Evolutionary conservation across 2,113 vertebrate genomes (phyloP).

Genomic region (Uria aalge): DNA sequence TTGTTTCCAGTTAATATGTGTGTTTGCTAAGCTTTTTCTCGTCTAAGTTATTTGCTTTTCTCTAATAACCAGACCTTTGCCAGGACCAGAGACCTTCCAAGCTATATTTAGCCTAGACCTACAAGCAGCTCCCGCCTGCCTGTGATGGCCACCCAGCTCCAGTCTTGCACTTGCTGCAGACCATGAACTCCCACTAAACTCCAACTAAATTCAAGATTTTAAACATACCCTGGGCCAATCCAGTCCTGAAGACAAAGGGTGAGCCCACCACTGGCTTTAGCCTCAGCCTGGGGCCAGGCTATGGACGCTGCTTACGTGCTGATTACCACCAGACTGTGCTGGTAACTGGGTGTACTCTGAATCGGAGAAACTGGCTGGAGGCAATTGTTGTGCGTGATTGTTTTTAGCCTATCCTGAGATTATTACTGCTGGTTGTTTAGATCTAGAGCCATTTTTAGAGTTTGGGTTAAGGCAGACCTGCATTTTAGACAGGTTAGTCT

Average conservation of each 20-base stretch:
- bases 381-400: not conserved
- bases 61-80: not conserved
- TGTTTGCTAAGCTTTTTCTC: not conserved
- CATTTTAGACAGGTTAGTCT: not conserved
- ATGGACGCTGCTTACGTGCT: not conserved
- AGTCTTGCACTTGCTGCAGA: not conserved
- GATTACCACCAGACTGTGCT: not conserved
- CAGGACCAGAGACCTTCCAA: not conserved
- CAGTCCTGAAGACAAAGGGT: not conserved
- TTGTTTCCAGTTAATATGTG: constrained; percentile 20
- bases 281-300: not conserved
- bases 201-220: not conserved
- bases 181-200: not conserved
- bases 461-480: not conserved
- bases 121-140: not conserved
- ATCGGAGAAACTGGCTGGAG: not conserved
- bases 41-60: constrained; percentile 13
- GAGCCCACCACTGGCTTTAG: not conserved
- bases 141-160: not conserved
- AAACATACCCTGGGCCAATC: not conserved
- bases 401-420: not conserved
- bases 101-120: not conserved
- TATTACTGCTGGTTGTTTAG: not conserved
- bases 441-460: not conserved
- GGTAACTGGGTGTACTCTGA: not conserved